Evolutionary conservation across 2,888 invertebrate genomes (phyloP), one percentile per base, ranked within the genome.

Genomic region (Heliconius ismenius): DNA sequence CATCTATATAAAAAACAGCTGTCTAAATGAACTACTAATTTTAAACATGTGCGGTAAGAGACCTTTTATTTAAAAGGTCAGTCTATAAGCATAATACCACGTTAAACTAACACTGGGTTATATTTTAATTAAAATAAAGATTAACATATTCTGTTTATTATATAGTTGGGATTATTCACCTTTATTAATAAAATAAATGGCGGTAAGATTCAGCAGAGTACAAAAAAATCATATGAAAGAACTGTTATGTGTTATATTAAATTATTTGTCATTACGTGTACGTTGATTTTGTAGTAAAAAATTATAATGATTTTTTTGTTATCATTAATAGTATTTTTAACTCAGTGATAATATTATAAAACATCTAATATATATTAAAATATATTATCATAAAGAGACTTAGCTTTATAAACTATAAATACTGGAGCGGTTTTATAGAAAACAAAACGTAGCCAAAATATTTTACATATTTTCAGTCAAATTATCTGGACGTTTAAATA

Each of bases 361-460:
- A 65, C 21, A 39, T 6, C 13, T 65, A 39, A 39, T 36, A 65
- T 24, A 13, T 36, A 39, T 39, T 65, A 65, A 65, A 65, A 49
- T 49, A 49, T 49, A 49, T 49, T 67, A 39, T 65, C 18, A n/a
- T 36, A 65, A 49, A 28, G 26, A 54, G 58, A 63, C 36, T 49
- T 62, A 72, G 21, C 36, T 76, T 63, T 62, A 64, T 72, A 54
- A 39, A 64, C 63, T 65, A 79, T 75, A 79, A 81, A 81, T 81
- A 81, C 80, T 81, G 81, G 75, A 76, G 77, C 79, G 81, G 81
- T 76, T 78, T 79, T 74, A 63, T 26, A 63, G 18, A 43, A 67
- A 64, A 64, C 18, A 39, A 65, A 58, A 65, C 18, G n/a, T 54
- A 36, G 58, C 36, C 70, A 62, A 36, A 63, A 76, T 32, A 62